Evolutionary conservation across 1,140 invertebrate genomes (phyloP), one percentile per base, ranked within the genome.

Genomic region (Zaprionus davidi): DNA sequence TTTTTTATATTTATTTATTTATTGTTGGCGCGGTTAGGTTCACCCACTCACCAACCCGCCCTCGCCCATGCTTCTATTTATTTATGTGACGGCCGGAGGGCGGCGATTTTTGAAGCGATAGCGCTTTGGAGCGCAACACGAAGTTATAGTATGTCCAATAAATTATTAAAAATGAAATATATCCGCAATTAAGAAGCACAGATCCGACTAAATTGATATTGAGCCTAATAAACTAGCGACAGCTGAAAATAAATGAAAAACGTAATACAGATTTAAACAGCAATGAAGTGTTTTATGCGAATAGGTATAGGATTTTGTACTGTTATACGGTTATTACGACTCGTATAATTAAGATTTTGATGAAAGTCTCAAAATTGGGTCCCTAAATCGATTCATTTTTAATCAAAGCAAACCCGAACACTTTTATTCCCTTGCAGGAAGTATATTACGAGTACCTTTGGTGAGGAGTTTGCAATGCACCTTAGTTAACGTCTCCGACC

Each of bases 1-100:
- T 49, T 62, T 75, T 75, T 70, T 70, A 69, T 53, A 56, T 74
- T 59, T 88, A 81, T 80, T 87, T 88, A 88, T 87, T 88, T 87
- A 87, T 87, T 84, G 78, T 74, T 62, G 34, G 68, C 41, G 51
- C 70, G 63, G 41, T 87, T 78, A 68, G 44, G 38, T 56, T n/a
- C 53, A 6, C 51, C 51, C 22, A 0, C 51, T 12, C 51, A 4
- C 53, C 53, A 1, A 12, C 2, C 26, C 53, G 28, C 56, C 2
- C 1, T 24, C 53, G 49, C 26, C 12, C 31, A 15, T 17, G 28
- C 49, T 55, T 60, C 53, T 34, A 62, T 76, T 72, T 77, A 77
- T 77, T 72, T 77, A 69, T 77, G 60, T 67, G 74, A 44, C 63
- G 46, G 56, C 15, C 58, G 60, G 5, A 56, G 49, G 22, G 24